phyloP scores from a whole-genome alignment of 2,888 invertebrate species.

The Amblyteles armatorius region DNA sequence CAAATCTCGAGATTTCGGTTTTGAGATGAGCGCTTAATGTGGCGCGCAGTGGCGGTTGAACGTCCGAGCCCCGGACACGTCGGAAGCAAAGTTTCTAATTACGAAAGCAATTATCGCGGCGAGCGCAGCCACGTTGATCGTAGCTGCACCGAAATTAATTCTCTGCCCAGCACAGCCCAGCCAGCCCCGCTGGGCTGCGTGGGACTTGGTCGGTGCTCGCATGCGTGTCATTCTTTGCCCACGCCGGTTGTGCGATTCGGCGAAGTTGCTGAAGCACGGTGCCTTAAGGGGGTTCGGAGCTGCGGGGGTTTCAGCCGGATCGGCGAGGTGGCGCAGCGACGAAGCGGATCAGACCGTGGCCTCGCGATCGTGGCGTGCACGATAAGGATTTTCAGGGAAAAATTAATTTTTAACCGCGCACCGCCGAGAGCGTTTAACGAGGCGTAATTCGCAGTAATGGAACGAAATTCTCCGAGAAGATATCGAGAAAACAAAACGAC shows the following conservation, averaged over 20 bases:
- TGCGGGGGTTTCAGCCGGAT: no score
- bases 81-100: constrained; percentile 61
- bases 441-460: background rate
- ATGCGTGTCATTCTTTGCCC: background rate
- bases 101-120: constrained; percentile 66
- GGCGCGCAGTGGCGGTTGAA: constrained; percentile 35
- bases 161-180: constrained; percentile 20
- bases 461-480: background rate
- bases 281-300: background rate
- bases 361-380: no score
- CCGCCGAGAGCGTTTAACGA: no score
- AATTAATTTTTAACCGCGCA: no score
- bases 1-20: background rate
- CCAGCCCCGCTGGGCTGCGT: background rate
- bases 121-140: constrained; percentile 42
- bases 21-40: constrained; percentile 28
- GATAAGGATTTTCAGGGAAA: no score
- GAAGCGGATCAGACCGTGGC: no score
- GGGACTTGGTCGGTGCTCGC: background rate
- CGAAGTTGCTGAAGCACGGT: background rate
- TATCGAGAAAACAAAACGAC: background rate
- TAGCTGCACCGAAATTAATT: constrained; percentile 60
- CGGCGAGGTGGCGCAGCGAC: no score
- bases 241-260: background rate
- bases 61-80: constrained; percentile 34